phyloP scores from a whole-genome alignment of 2,888 invertebrate genomes.

The Cerastoderma edule region DNA sequence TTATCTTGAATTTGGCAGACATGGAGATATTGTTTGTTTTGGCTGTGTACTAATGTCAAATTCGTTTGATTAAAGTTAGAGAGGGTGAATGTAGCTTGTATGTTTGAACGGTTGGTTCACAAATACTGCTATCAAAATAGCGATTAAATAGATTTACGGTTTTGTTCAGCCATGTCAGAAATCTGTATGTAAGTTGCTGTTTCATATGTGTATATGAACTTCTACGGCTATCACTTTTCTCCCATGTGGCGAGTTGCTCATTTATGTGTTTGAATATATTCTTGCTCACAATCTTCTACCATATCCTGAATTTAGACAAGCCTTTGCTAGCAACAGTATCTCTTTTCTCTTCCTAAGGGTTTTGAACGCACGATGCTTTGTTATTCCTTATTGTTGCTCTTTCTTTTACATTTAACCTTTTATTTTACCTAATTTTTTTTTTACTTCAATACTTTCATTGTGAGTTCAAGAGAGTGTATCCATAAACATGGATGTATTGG shows the following conservation, averaged over 20 bases:
- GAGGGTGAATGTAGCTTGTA: neutral
- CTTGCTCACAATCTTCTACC: no score
- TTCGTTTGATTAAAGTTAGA: constrained; percentile 7
- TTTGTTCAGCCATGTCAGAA: neutral
- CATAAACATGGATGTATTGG: no score
- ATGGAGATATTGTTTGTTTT: constrained; percentile 11
- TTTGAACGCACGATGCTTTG: no score
- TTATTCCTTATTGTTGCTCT: no score
- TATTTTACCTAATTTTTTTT: no score
- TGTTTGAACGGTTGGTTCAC: constrained; percentile 1
- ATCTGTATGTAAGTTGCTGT: neutral
- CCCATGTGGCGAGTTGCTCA: neutral
- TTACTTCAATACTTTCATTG: no score
- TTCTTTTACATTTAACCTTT: no score
- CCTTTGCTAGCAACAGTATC: no score
- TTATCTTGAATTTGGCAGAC: constrained; percentile 10
- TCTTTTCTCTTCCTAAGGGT: no score
- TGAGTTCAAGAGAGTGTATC: no score
- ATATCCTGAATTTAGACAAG: no score
- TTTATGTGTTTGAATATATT: neutral
- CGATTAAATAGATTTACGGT: constrained; percentile 9
- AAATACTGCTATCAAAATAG: constrained; percentile 18
- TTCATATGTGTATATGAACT: neutral
- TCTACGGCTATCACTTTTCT: neutral
- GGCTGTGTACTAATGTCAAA: constrained; percentile 15